Evolutionary conservation across 2,797 vertebrate species (phyloP), one percentile per base, ranked within the genome.

Genomic region (Coranthus polyacanthus): DNA sequence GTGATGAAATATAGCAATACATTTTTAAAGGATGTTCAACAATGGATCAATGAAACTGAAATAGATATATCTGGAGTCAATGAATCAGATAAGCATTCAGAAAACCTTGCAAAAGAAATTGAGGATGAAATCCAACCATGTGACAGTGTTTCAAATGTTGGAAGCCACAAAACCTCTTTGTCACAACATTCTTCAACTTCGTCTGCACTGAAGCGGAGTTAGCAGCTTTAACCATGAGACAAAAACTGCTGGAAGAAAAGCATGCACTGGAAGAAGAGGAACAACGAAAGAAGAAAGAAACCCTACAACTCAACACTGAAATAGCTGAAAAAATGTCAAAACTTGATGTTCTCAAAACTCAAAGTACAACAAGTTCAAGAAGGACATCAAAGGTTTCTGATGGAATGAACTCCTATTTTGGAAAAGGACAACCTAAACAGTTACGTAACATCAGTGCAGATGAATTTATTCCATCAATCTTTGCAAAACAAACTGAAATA

Each of bases 391-490:
- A 52, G 8, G 13, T 22, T 0, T 36, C 46, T 1, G 38, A 64
- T 65, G 60, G 42, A 29, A 72, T 64, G 29, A 64, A 72, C 43
- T 49, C 29, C 15, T 72, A 51, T 56, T 54, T 24, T 3, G 37
- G 63, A 36, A 63, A 42, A 22, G 38, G 6, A 44, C 41, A 17
- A 21, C 17, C 18, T 32, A 6, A 56, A 44, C 17, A 8, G n/a
- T 21, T 5, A 20, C 26, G 56, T 1, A 63, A 57, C 16, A 6
- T 45, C 12, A 21, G 42, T 24, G 50, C 43, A 7, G 13, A 60
- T 18, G 34, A 47, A 34, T 62, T 46, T 5, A 29, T 20, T 18
- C 42, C 21, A n/a, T 51, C 17, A 20, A 8, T 10, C 12, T 18
- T 11, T 20, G 17, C 11, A 20, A 44, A 44, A 26, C 22, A 49